These are phyloP conservation scores for Terebella lapidaria DNA, from an alignment of 2,888 invertebrate genomes.

Conservation along the genomic window DNA sequence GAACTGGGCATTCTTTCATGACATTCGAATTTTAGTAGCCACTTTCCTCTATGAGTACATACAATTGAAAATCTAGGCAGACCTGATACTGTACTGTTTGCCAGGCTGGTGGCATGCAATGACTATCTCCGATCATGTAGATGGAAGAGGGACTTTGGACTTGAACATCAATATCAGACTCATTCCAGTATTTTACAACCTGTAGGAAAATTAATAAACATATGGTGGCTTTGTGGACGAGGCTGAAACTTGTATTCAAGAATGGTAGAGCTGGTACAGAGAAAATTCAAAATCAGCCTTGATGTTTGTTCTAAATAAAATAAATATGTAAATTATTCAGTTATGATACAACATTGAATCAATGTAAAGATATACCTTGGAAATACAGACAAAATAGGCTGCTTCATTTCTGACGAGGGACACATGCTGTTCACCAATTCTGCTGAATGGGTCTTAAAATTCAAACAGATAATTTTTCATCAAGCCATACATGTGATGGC, in stretches of 20 bases:
- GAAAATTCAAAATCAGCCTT: neutral
- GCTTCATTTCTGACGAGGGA: slow-evolving; percentile 12
- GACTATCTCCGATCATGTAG: slow-evolving; percentile 13
- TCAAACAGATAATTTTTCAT: too few relatives aligned
- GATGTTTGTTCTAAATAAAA: neutral
- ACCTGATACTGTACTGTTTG: neutral
- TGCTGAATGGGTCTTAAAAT: too few relatives aligned
- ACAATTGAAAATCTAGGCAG: too few relatives aligned
- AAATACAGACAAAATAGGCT: slow-evolving; percentile 8
- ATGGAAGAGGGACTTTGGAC: neutral
- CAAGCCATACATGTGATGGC: too few relatives aligned
- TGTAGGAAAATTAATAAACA: neutral
- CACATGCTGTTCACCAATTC: neutral
- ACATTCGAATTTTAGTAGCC: too few relatives aligned
- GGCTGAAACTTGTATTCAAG: neutral
- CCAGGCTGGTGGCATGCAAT: slow-evolving; percentile 13
- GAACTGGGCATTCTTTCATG: too few relatives aligned
- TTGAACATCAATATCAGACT: neutral
- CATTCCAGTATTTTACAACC: neutral
- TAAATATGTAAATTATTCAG: neutral
- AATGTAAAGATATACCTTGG: neutral
- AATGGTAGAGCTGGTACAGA: neutral
- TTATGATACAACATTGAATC: neutral
- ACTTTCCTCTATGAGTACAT: too few relatives aligned
- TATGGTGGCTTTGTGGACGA: neutral